Percentiles rank a stretch among this genome's conserved stretches.
phyloP scores from a whole-genome alignment of 2,888 invertebrate species.

The Prenolepis imparis region DNA sequence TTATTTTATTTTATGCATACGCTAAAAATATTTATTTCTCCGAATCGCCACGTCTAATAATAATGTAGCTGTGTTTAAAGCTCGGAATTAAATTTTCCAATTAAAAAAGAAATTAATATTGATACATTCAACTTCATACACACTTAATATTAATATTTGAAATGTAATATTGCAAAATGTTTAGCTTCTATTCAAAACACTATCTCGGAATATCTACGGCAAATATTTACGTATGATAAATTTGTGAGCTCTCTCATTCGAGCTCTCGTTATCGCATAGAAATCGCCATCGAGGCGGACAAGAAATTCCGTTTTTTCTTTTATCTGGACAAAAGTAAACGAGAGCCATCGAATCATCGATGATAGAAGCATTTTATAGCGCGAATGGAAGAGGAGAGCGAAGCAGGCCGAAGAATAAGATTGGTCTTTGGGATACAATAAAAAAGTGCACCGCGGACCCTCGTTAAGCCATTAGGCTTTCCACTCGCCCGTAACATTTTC shows the following conservation, averaged over 20 bases:
- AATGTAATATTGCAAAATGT: not conserved
- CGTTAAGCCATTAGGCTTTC: conserved; percentile 52
- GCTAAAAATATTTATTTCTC: not conserved
- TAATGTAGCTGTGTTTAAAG: not conserved
- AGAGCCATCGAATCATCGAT: conserved; percentile 11
- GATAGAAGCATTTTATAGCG: conserved; percentile 6
- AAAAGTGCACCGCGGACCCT: conserved; percentile 60
- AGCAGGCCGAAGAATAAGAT: conserved; percentile 9
- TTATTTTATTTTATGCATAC: not conserved
- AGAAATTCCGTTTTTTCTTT: not conserved
- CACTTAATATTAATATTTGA: conserved; percentile 1
- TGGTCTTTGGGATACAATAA: conserved; percentile 35
- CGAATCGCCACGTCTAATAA: not conserved
- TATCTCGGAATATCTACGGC: not conserved
- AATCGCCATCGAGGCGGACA: not conserved
- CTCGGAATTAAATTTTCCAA: not conserved
- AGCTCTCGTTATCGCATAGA: conserved; percentile 11
- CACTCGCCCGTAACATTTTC: conserved; percentile 57
- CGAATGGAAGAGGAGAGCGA: not conserved
- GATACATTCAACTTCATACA: not conserved
- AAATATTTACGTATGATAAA: conserved; percentile 19
- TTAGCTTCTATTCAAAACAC: not conserved
- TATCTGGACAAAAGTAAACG: not conserved
- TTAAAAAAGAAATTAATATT: not conserved
- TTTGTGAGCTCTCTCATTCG: not conserved